Conservation (phyloP, 2,888 invertebrate genomes). For the Phania funesta region DNA sequence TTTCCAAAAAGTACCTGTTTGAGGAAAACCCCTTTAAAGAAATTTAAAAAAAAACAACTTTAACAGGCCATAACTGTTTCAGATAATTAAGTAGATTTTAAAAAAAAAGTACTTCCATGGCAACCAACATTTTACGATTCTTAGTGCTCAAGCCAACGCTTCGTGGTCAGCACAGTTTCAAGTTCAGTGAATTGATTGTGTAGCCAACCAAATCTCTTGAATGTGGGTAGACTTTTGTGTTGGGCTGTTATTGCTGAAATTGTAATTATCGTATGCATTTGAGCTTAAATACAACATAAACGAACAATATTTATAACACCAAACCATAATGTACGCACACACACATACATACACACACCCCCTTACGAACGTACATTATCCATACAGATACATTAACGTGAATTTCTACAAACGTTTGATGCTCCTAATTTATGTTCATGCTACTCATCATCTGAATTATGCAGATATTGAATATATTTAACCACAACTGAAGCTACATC, state of each 20-base stretch:
- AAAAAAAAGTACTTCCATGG: too few species aligned
- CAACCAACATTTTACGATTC: too few species aligned
- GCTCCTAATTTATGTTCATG: neutral
- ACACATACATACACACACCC: neutral
- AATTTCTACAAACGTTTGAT: too few species aligned
- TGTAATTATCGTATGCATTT: conserved; percentile 8
- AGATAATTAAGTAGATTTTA: too few species aligned
- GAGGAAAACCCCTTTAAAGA: too few species aligned
- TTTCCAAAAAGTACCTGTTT: too few species aligned
- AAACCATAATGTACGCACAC: too few species aligned
- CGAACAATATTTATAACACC: neutral
- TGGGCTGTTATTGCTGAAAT: neutral
- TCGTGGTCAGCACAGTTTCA: neutral
- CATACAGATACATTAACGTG: too few species aligned
- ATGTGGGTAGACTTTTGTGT: neutral
- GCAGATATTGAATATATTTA: neutral
- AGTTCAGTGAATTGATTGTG: neutral
- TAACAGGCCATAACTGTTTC: too few species aligned
- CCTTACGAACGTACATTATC: neutral
- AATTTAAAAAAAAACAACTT: too few species aligned
- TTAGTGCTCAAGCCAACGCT: neutral
- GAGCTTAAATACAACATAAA: neutral
- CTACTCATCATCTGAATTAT: neutral
- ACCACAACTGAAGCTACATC: neutral
- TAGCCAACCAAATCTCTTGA: neutral